Base-by-base conservation (phyloP, 2,113 vertebrate genomes). In the Petrocephalus zakoni region DNA sequence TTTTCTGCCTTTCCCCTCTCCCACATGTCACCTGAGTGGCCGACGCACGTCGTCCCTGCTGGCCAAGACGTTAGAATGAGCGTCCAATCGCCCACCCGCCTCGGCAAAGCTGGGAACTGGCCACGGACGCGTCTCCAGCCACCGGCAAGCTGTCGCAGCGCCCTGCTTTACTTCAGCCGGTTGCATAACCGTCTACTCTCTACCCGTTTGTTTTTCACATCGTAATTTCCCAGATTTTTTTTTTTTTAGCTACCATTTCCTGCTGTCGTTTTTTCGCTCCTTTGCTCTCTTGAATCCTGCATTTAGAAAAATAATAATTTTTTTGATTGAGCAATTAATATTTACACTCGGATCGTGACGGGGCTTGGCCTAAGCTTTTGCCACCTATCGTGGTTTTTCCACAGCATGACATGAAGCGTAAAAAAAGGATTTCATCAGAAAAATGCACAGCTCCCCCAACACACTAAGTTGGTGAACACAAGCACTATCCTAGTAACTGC, bases 1-100 rank as follows among this genome's bases (percentile, higher is more conserved):
- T 86, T 55, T 86, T 37, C 19, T 25, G n/a, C 52, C 49, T 34
- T 34, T 86, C 49, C 17, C 49, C 52, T 55, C 84, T 86, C 84
- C 84, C 84, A 86, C 84, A n/a, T 55, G 52, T 86, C 84, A 55
- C 84, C 84, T 55, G 51, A 86, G 29, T 7, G 10, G 47, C 51
- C 84, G 47, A 55, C 29, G 3, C 49, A 55, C 17, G 29, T 52
- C 52, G 34, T 53, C 29, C 84, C 22, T 29, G 51, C 51, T 34
- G 72, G 51, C 52, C 84, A 86, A 86, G 51, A 34, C 52, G 22
- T 55, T 29, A 86, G 34, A 56, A 86, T 34, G 11, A 53, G 51
- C 3, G 84, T 51, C 84, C 52, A 55, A 55, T 86, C 49, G 29
- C 25, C 52, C 84, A 86, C 25, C 84, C n/a, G 29, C 51, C 51